A percentile compares a stretch with the other conserved stretches of the same genome.
phyloP scores from a whole-genome alignment of 2,113 vertebrate genomes.

The Dromiciops gliroides region DNA sequence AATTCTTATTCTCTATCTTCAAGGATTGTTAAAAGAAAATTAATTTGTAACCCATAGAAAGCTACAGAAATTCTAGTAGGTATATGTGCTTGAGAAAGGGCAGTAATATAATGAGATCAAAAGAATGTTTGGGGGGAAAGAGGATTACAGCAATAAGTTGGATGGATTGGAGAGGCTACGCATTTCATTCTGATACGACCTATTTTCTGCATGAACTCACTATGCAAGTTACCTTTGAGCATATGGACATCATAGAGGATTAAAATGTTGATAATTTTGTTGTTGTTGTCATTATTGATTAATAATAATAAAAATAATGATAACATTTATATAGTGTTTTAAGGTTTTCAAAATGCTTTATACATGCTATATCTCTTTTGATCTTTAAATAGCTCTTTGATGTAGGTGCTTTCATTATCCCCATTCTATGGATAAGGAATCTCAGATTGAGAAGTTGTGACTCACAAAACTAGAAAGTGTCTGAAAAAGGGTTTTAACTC shows the following conservation, averaged over 20 bases:
- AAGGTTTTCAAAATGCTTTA: neutral
- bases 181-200: neutral
- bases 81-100: neutral
- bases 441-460: neutral
- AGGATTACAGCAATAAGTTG: neutral
- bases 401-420: neutral
- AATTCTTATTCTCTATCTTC: neutral
- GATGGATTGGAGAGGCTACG: neutral
- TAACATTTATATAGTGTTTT: too few relatives aligned
- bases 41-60: neutral
- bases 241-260: neutral
- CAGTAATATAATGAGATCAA: neutral
- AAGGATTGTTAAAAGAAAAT: neutral
- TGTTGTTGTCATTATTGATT: too few relatives aligned
- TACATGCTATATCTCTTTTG: too few relatives aligned
- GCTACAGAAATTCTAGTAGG: neutral
- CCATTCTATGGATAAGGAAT: neutral
- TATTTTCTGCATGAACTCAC: neutral
- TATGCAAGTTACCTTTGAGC: neutral
- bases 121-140: neutral
- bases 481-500: neutral
- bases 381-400: neutral
- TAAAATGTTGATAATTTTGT: fast-evolving
- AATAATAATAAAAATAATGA: neutral
- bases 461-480: neutral